Conservation (phyloP, 2,113 vertebrate species). For the Neogobius melanostomus region DNA sequence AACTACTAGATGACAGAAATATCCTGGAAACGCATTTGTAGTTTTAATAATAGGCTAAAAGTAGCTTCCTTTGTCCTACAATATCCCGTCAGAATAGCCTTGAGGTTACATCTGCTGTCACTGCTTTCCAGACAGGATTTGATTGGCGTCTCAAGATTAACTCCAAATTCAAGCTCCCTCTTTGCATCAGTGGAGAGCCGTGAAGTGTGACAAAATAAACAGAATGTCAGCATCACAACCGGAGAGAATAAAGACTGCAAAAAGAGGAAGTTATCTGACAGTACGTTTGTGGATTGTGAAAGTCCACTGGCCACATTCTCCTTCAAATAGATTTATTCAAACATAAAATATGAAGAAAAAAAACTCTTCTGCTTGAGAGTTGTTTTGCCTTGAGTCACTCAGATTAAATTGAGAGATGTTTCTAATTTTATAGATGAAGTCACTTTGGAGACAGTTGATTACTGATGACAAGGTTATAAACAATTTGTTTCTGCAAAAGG, state of each 20-base stretch:
- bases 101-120: slow-evolving; percentile 24
- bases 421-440: too few species aligned
- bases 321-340: background rate
- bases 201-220: slow-evolving; percentile 2
- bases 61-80: slow-evolving; percentile 1
- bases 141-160: slow-evolving; percentile 2
- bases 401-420: background rate
- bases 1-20: too few species aligned
- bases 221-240: background rate
- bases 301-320: slow-evolving; percentile 5
- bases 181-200: background rate
- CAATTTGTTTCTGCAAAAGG: background rate
- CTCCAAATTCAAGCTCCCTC: slow-evolving; percentile 15
- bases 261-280: slow-evolving; percentile 10
- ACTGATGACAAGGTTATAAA: too few species aligned
- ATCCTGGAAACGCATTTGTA: background rate
- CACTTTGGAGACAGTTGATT: too few species aligned
- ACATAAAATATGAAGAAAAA: background rate
- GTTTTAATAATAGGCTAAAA: background rate
- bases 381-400: background rate
- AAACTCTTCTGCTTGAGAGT: background rate
- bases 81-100: slow-evolving; percentile 26
- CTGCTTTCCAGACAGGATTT: slow-evolving; percentile 11
- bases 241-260: slow-evolving; percentile 1
- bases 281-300: background rate